Evolutionary conservation across 2,113 vertebrate species (phyloP), one percentile per base, ranked within the genome.

Genomic region (Mesitornis unicolor): DNA sequence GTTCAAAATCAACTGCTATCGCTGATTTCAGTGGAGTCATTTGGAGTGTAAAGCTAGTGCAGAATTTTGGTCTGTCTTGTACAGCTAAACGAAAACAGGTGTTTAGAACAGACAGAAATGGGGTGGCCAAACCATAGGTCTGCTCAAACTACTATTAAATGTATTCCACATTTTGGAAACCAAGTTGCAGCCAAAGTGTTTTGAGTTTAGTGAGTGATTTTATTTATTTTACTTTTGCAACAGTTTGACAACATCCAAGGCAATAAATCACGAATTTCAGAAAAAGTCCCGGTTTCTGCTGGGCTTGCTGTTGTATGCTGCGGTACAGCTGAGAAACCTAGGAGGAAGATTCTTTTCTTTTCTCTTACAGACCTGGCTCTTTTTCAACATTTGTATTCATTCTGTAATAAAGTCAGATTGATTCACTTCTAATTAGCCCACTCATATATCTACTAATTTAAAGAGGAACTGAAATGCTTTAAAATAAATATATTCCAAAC

Each of bases 1-100:
- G 40, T 68, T 95, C 90, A 93, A 92, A 94, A 79, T 48, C 88
- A 92, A 51, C 10, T 43, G 43, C 75, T 73, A 60, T 93, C 5
- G 0, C 51, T 92, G 79, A 90, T 90, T 96, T 90, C 93, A 92
- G 75, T 42, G 59, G 54, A 90, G 90, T 40, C 20, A 0, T 47
- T 77, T 0, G 0, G 60, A 88, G 28, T 42, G 22, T 56, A 93
- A 94, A 86, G 14, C 36, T 43, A 74, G 38, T 16, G 29, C 54
- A 94, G 75, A 63, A 65, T 31, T 74, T 61, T 31, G 28, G 54
- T 93, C 29, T 1, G 1, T 89, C 51, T 74, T 70, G 31, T 56
- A 48, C n/a, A 89, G 80, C 33, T 96, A 93, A 95, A 80, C 21
- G 38, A 90, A 96, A 97, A 59, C 85, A 95, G 71, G 68, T 91